Conservation (phyloP, 1,140 invertebrate genomes). For the Cotesia vestalis region DNA sequence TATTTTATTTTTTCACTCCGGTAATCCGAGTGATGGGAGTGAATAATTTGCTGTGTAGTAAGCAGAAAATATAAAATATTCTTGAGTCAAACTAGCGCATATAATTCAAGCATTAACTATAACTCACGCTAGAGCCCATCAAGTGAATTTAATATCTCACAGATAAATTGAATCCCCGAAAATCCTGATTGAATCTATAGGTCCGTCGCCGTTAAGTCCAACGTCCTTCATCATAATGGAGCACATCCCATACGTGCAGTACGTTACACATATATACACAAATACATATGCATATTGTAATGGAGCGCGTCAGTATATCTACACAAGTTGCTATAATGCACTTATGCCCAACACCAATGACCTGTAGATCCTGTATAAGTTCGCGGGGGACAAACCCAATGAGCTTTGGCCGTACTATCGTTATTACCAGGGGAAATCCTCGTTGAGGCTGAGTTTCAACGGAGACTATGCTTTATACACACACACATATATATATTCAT, state of each 20-base stretch:
- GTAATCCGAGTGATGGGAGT: no score
- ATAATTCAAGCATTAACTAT: no score
- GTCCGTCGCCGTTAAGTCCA: slow-evolving; percentile 49
- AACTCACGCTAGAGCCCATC: neutral
- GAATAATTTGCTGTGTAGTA: no score
- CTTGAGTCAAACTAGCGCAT: no score
- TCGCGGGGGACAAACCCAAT: slow-evolving; percentile 18
- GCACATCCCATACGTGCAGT: slow-evolving; percentile 31
- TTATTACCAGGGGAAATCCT: slow-evolving; percentile 35
- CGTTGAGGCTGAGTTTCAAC: slow-evolving; percentile 6
- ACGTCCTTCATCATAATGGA: slow-evolving; percentile 54
- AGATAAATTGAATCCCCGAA: slow-evolving; percentile 64
- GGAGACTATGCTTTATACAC: neutral
- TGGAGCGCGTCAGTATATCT: neutral
- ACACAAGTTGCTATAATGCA: slow-evolving; percentile 31
- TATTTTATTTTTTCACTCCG: no score
- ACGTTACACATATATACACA: slow-evolving; percentile 15
- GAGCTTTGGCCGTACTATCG: slow-evolving; percentile 20
- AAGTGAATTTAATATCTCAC: slow-evolving; percentile 53
- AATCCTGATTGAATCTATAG: slow-evolving; percentile 57
- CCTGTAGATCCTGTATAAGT: slow-evolving; percentile 16
- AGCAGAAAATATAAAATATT: no score
- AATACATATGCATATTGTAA: no score
- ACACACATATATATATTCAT: neutral
- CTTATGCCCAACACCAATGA: slow-evolving; percentile 38